Evolutionary conservation across 2,888 invertebrate species (phyloP), one percentile per base, ranked within the genome.

Genomic region (Scaptomyza caliginosa): DNA sequence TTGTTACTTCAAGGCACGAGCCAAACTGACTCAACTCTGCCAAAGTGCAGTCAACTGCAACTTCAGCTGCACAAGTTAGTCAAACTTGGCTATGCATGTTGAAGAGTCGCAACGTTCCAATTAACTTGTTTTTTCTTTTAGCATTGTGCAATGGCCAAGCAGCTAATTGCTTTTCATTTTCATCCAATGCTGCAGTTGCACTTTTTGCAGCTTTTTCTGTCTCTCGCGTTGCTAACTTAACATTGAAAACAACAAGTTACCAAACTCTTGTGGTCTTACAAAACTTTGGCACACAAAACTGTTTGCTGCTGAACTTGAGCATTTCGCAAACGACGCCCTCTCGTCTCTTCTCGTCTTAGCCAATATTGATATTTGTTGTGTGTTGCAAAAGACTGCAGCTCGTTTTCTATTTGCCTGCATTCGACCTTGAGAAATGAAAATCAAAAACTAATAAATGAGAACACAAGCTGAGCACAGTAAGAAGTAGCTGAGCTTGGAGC

Each of bases 161-260:
- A 67, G 79, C 68, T 76, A 82, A 82, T 79, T 81, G 67, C 70
- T 59, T 67, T 79, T 85, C 55, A 76, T 85, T 85, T 81, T 76
- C 70, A 69, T 50, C 63, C 74, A 63, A 51, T 66, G 45, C 62
- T 51, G 46, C 64, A 56, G 24, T 19, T n/a, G 17, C 24, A 6
- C 26, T 19, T 59, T 58, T 46, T 65, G 63, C 43, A 32, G 49
- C 54, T 72, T 70, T 63, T 38, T 40, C 48, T 52, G 38, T 34
- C 55, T 60, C 49, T 59, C 39, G n/a, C 1, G 19, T 42, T 42
- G 49, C 52, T 51, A 38, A 55, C n/a, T 57, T 84, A 72, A 81
- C 85, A 80, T 84, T 80, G 72, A 80, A 80, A 77, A 81, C 59
- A 67, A 56, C 75, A 69, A 11, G 17, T 43, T 38, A n/a, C 34